These are phyloP conservation scores for Ceryle rudis DNA, from an alignment of 2,797 vertebrate genomes.

Conservation along the genomic window DNA sequence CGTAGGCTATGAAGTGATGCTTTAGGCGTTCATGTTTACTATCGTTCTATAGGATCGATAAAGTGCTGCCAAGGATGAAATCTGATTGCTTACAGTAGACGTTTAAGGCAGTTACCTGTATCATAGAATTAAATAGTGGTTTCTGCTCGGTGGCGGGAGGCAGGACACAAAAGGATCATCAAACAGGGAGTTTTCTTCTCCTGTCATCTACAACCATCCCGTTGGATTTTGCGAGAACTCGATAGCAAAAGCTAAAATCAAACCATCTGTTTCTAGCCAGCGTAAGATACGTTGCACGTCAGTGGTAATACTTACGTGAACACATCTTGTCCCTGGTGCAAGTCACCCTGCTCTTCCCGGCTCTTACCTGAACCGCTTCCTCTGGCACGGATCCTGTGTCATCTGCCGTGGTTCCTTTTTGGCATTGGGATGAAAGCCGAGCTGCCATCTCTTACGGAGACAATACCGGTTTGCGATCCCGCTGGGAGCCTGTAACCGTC, in stretches of 20 bases:
- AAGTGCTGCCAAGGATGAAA: not conserved
- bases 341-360: not conserved
- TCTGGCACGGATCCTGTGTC: not conserved
- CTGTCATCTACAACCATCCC: not conserved
- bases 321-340: accelerated
- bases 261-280: not conserved
- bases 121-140: not conserved
- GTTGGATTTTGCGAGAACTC: not conserved
- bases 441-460: not conserved
- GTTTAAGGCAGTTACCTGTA: not conserved
- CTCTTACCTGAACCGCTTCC: not conserved
- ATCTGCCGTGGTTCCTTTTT: not conserved
- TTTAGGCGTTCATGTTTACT: not conserved
- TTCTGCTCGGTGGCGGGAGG: not conserved
- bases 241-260: not conserved
- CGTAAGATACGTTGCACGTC: not conserved
- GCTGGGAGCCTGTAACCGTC: not conserved
- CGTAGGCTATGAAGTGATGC: not conserved
- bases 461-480: not conserved
- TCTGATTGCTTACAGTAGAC: not conserved
- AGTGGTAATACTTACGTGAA: not conserved
- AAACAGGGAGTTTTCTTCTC: not conserved
- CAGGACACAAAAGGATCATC: not conserved
- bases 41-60: not conserved
- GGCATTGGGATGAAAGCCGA: not conserved